Evolutionary conservation across 2,113 vertebrate species (phyloP), one percentile per base, ranked within the genome.

Genomic region (Pelmatolapia mariae): DNA sequence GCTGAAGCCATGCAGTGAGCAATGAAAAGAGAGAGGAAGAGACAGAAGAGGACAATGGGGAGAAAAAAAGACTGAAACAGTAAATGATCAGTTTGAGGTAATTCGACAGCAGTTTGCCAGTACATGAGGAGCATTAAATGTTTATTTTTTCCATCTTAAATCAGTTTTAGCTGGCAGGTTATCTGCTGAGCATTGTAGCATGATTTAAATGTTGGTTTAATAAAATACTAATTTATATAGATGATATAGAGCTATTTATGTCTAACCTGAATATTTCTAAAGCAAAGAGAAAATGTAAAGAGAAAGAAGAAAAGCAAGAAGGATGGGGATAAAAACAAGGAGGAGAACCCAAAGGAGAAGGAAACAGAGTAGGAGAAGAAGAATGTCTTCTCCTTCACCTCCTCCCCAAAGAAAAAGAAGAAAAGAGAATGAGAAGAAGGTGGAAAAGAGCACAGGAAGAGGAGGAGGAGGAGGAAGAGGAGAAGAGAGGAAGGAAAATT

Each of bases 1-100:
- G 73, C 87, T 91, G 86, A 92, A 92, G 89, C 92, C 88, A 94
- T 91, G 93, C 89, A 88, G 87, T 73, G 82, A 80, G 59, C 22
- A 36, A 73, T 66, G 83, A 29, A 54, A 31, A 81, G 73, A 84
- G 24, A 57, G 9, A 79, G 10, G 38, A 29, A 47, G 68, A 47
- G 33, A 68, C 9, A 90, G 24, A 19, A 12, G 19, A 10, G n/a
- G n/a, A 31, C n/a, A 85, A 38, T 38, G 52, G 86, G 53, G 82
- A 71, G 54, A 80, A 12, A 79, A 24, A 50, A 78, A 76, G 43
- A 31, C 71, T 10, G 43, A 78, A 9, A 45, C 24, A 84, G 43
- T 53, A 71, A 57, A 81, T 63, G 76, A 52, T 47, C 45, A 78
- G 45, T 78, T 13, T 76, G 47, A 59, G 24, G 47, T 40, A 52